A percentile compares a stretch with the other conserved stretches of the same genome.
Conservation (phyloP, 1,140 invertebrate species). For the Heliconius eleuchia region DNA sequence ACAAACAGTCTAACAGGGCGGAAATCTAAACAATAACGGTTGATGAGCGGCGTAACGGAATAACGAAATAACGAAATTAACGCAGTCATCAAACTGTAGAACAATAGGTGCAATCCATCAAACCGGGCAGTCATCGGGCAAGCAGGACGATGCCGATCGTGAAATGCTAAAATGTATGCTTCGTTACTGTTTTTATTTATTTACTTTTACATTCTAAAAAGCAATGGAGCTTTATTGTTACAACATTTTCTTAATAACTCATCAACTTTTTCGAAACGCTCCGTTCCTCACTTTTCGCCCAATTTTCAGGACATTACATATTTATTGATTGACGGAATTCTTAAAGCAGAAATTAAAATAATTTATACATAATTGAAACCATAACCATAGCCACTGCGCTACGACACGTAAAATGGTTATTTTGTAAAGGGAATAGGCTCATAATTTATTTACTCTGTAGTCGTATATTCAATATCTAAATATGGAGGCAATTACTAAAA, state of each 20-base stretch:
- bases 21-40: constrained; percentile 10
- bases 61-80: constrained; percentile 6
- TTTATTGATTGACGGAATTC: no score
- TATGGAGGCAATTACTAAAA: neutral
- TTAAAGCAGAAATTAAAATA: no score
- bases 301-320: no score
- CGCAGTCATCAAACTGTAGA: constrained; percentile 9
- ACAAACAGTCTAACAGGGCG: neutral
- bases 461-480: neutral
- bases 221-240: no score
- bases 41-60: constrained; percentile 4
- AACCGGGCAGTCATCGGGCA: neutral
- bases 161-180: neutral
- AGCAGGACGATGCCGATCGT: neutral
- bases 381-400: no score
- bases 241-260: no score
- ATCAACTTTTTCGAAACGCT: no score
- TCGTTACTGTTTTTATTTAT: neutral
- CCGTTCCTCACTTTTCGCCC: no score
- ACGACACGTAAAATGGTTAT: neutral
- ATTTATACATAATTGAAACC: no score
- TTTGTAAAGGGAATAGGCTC: neutral
- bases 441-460: neutral
- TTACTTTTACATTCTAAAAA: neutral
- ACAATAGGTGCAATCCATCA: constrained; percentile 15